phyloP scores from a whole-genome alignment of 1,140 invertebrate genomes.

The Aphaenogaster floridana region DNA sequence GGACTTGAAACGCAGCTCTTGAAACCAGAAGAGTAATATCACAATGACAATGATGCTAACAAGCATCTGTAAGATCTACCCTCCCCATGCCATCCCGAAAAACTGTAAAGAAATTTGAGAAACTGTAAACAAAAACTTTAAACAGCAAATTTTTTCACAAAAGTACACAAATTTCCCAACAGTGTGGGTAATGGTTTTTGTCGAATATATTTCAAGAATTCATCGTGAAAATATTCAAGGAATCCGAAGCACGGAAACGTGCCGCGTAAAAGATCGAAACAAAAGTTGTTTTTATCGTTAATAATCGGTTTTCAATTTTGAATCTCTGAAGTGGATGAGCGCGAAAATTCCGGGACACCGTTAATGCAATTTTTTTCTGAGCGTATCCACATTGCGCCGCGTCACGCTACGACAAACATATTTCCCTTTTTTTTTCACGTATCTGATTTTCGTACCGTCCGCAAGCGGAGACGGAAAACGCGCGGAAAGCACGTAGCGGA shows the following conservation, averaged over 20 bases:
- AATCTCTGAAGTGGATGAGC: not conserved
- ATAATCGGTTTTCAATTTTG: constrained; percentile 40
- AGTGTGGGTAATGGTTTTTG: not conserved
- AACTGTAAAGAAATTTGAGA: no score
- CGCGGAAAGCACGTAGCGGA: constrained; percentile 21
- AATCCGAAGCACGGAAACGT: not conserved
- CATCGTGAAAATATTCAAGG: constrained; percentile 12
- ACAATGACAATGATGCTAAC: no score
- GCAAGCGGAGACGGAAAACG: constrained; percentile 6
- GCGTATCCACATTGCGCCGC: not conserved
- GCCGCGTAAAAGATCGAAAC: not conserved
- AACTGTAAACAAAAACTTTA: no score
- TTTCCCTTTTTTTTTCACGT: constrained; percentile 22
- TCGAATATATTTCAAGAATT: constrained; percentile 11
- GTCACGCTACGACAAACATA: constrained; percentile 26
- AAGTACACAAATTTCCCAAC: no score
- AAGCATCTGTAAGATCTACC: no score
- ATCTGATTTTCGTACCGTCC: constrained; percentile 20
- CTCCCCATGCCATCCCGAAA: no score
- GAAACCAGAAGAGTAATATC: no score
- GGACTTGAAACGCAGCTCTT: no score
- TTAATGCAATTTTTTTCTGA: constrained; percentile 16
- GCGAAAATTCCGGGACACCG: not conserved
- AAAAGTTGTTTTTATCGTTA: constrained; percentile 9
- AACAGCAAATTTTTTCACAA: no score